Evolutionary conservation across 2,113 vertebrate species (phyloP).

Genomic region (Festucalex cinctus): DNA sequence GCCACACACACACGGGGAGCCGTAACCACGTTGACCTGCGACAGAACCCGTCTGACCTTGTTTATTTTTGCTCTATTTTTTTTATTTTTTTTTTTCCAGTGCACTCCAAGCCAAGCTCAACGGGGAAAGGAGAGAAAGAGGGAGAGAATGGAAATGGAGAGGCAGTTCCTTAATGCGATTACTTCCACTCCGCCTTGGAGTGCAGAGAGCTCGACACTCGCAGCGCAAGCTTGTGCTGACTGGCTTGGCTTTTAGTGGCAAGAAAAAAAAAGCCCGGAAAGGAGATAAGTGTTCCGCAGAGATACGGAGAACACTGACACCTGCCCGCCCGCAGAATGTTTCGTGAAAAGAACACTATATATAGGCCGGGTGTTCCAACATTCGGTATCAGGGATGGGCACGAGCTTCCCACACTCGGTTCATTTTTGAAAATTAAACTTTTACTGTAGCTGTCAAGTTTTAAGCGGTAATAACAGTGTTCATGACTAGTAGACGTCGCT

Average conservation of each 20-base stretch:
- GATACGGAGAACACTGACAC: slow-evolving; percentile 19
- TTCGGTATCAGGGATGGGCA: not conserved
- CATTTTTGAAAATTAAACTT: no score
- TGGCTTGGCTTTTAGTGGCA: slow-evolving; percentile 30
- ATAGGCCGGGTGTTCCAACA: not conserved
- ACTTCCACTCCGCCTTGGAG: slow-evolving; percentile 39
- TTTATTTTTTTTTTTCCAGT: slow-evolving; percentile 16
- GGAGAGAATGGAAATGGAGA: slow-evolving; percentile 2
- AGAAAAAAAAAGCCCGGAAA: not conserved
- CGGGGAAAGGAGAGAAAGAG: slow-evolving; percentile 11
- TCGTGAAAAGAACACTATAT: not conserved
- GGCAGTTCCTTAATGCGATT: slow-evolving; percentile 44
- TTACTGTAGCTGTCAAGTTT: no score
- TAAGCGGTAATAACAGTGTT: no score
- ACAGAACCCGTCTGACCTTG: slow-evolving; percentile 24
- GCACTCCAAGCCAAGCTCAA: slow-evolving; percentile 35
- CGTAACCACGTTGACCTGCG: slow-evolving; percentile 5
- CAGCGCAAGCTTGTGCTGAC: slow-evolving; percentile 35
- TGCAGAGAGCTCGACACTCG: slow-evolving; percentile 40
- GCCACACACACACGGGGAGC: slow-evolving; percentile 8
- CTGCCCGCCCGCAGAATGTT: slow-evolving; percentile 10
- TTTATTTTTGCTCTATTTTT: slow-evolving; percentile 34
- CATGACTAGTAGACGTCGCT: no score
- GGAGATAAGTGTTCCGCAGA: slow-evolving; percentile 21
- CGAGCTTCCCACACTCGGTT: no score